phyloP scores from a whole-genome alignment of 2,113 vertebrate species.

The Ceyx melanurus region DNA sequence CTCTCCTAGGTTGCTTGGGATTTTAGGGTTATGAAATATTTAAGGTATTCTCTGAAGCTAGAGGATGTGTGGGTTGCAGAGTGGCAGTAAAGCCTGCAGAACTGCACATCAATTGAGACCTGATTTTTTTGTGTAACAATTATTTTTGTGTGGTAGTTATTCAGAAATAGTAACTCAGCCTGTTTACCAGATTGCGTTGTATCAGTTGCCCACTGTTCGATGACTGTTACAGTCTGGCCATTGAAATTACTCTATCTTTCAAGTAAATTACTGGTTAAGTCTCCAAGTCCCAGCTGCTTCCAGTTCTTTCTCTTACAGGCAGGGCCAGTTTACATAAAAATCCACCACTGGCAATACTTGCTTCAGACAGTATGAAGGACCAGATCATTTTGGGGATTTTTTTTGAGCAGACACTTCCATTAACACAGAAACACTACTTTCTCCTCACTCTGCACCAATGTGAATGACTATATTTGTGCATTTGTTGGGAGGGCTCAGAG shows the following conservation, averaged over 20 bases:
- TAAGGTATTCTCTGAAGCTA: neutral
- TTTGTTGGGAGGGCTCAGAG: neutral
- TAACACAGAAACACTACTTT: neutral
- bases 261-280: neutral
- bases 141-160: neutral
- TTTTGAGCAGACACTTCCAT: neutral
- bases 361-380: neutral
- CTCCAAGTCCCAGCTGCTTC: neutral
- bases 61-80: fast-evolving
- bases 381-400: neutral
- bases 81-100: neutral
- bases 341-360: neutral
- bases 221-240: neutral
- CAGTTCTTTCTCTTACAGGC: neutral
- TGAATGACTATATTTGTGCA: neutral
- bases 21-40: slow-evolving; percentile 8
- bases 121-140: neutral
- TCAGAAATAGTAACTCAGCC: neutral
- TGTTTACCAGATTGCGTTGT: neutral
- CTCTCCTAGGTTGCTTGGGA: neutral
- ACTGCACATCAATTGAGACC: neutral
- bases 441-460: neutral
- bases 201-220: neutral
- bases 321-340: neutral
- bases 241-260: neutral